Evolutionary conservation across 2,888 invertebrate species (phyloP).

Genomic region (Allygus modestus): DNA sequence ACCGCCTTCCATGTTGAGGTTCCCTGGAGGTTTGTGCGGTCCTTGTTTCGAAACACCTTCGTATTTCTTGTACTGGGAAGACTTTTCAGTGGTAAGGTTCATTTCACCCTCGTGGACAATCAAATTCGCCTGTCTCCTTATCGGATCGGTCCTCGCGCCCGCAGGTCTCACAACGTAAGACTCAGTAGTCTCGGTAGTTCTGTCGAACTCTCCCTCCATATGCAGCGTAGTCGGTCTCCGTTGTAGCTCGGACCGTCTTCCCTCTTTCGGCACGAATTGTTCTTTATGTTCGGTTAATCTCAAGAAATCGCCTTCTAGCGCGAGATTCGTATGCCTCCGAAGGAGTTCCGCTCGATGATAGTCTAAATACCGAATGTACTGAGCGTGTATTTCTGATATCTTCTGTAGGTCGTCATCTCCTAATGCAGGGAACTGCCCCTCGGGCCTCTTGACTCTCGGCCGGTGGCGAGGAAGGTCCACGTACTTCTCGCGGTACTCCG

Average conservation of each 20-base stretch:
- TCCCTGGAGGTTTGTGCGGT: conserved; percentile 9
- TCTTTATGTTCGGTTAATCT: conserved; percentile 65
- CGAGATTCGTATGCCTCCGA: conserved; percentile 55
- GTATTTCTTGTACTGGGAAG: conserved; percentile 38
- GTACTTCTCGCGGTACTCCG: conserved; percentile 67
- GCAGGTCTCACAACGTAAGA: conserved; percentile 66
- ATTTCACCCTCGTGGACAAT: conserved; percentile 57
- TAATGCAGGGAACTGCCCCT: conserved; percentile 34
- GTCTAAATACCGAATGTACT: conserved; percentile 57
- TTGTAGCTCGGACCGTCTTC: conserved; percentile 65
- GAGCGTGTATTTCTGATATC: conserved; percentile 60
- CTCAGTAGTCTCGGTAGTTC: conserved; percentile 66
- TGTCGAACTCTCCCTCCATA: conserved; percentile 67
- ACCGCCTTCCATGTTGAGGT: conserved; percentile 58
- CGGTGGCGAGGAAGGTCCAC: conserved; percentile 38
- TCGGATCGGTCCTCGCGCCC: conserved; percentile 33
- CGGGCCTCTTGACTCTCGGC: conserved; percentile 41
- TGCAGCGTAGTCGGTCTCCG: conserved; percentile 68
- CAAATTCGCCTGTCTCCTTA: conserved; percentile 46
- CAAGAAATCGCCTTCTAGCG: conserved; percentile 66
- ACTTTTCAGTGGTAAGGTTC: conserved; percentile 47
- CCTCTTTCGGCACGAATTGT: conserved; percentile 66
- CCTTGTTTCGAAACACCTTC: conserved; percentile 16
- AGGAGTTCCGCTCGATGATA: conserved; percentile 55
- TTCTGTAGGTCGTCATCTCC: conserved; percentile 39